Base-by-base conservation (phyloP, 2,888 invertebrate species). In the Xestobium rufovillosum region DNA sequence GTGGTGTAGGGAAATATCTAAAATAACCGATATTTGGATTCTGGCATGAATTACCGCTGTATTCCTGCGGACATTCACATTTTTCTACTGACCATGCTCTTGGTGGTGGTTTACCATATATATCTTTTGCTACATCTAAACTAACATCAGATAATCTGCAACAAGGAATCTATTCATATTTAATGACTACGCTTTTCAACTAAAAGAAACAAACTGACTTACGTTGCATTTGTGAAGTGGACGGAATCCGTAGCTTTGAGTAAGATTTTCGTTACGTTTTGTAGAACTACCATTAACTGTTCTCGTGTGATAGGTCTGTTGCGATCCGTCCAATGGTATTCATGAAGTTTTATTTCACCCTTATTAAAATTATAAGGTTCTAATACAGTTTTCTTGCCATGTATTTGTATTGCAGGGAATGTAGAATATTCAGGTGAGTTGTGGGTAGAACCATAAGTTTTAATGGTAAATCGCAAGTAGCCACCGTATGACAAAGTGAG, bases 401-500 rank as follows among this genome's bases (percentile, higher is more conserved):
- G 41, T 14, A 59, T 31, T 10, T 50, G 75, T 63, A 60, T 80
- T 78, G 14, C 75, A 39, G 65, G 62, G 31, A 84, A 88, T 56
- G 89, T 83, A 27, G 97, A 66, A 53, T 89, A 82, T 3, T 94
- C 84, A 35, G 67, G 61, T 13, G 61, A 61, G 17, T 77, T 73
- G 12, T 76, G 68, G 19, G 72, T 70, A 0, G 75, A 71, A 28
- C 79, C 78, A 44, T 81, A 80, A 0, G 84, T 76, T 1, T 75
- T 72, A n/a, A n/a, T n/a, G n/a, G n/a, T n/a, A 60, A 94, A 94
- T 44, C 83, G 73, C 31, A 97, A 67, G 44, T 78, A 78, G 3
- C 96, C 96, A 14, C 91, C 92, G 65, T 97, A 97, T 13, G 94
- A 91, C 43, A 84, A 74, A 10, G 89, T 81, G 61, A 83, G 70